Evolutionary conservation across 2,797 vertebrate genomes (phyloP), one percentile per base, ranked within the genome.

Genomic region (Leptatherina wallacei): DNA sequence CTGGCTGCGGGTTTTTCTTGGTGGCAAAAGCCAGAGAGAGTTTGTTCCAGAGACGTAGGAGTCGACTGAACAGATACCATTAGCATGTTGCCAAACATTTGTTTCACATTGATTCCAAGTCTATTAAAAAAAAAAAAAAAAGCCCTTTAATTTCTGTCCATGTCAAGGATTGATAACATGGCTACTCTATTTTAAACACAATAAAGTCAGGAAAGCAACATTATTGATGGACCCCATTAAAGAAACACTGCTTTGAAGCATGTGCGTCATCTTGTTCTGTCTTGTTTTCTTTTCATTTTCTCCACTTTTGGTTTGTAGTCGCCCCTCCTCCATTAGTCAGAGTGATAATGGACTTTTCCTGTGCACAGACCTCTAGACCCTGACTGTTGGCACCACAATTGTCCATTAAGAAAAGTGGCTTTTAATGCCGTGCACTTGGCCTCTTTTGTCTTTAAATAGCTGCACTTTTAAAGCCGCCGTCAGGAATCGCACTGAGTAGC

Each of bases 271-370:
- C 66, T 82, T 81, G 80, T 73, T 87, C 71, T 70, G 71, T 82
- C 61, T 82, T 88, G 70, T 88, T 89, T 90, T 89, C 71, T 76
- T 87, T 90, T 85, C 78, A 75, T 85, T 85, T 82, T 61, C 79
- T 81, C 20, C 59, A 27, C 66, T 80, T 77, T 84, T 58, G 57
- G 76, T 88, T 82, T 87, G 78, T 88, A 85, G 84, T 82, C 7
- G 27, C 72, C 79, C 69, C 66, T 71, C 68, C 80, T 77, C 84
- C 91, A 90, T 91, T 89, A 91, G 87, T 56, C 51, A 7, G 85
- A 89, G 90, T 92, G 92, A 92, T 92, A 92, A 90, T 88, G 81
- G 88, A 89, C 84, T 88, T 87, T 92, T 92, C 89, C 89, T 91
- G 90, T 79, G 70, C 61, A 62, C 78, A 35, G 78, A 87, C 78